These are phyloP conservation scores for Acanthoscelides obtectus DNA, from an alignment of 2,888 invertebrate genomes.

Conservation along the genomic window DNA sequence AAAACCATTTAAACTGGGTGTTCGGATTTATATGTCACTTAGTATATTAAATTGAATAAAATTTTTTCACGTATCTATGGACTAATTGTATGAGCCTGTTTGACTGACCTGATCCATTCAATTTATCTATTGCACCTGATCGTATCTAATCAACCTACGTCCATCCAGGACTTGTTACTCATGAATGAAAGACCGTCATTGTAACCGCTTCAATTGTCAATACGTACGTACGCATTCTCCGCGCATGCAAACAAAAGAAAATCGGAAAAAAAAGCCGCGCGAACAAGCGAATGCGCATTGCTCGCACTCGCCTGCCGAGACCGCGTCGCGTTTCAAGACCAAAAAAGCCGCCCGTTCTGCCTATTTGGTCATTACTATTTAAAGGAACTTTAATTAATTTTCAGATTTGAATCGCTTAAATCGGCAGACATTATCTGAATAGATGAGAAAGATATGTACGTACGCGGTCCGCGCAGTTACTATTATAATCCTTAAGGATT, in stretches of 20 bases:
- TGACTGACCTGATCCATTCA: too few relatives aligned
- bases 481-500: not conserved
- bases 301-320: not conserved
- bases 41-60: too few relatives aligned
- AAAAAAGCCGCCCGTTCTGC: constrained; percentile 12
- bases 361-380: constrained; percentile 30
- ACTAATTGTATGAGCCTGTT: too few relatives aligned
- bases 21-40: too few relatives aligned
- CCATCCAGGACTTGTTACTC: not conserved
- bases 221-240: not conserved
- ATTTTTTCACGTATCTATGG: too few relatives aligned
- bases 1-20: too few relatives aligned
- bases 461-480: not conserved
- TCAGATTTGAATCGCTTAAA: not conserved
- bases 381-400: constrained; percentile 32
- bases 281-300: not conserved
- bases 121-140: too few relatives aligned
- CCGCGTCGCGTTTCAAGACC: not conserved
- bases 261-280: not conserved
- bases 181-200: not conserved
- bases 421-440: not conserved
- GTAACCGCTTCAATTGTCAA: not conserved
- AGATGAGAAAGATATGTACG: not conserved
- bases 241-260: not conserved
- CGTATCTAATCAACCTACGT: too few relatives aligned